These are phyloP conservation scores for Chlorocebus sabaeus DNA, from an alignment of 2,113 vertebrate genomes.

Conservation along the genomic window DNA sequence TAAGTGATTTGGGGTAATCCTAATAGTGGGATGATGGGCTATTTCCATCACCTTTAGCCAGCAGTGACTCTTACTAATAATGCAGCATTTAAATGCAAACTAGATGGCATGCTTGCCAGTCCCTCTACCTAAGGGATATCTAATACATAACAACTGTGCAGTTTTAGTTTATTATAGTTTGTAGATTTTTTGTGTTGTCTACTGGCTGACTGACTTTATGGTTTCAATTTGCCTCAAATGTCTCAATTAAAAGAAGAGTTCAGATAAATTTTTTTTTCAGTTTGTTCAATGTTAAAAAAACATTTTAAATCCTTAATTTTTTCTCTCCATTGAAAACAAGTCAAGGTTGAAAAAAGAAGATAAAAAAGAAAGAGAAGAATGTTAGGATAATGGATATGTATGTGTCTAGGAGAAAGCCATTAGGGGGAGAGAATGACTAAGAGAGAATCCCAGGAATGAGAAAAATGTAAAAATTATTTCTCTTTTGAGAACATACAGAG, in stretches of 20 bases:
- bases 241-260: slow-evolving; percentile 27
- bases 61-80: background rate
- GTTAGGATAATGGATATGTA: background rate
- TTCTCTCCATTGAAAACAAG: background rate
- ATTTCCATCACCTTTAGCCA: background rate
- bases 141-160: background rate
- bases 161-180: slow-evolving; percentile 20
- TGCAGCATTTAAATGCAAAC: background rate
- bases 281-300: background rate
- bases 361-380: background rate
- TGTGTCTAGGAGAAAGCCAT: background rate
- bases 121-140: background rate
- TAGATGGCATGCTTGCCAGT: background rate
- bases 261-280: background rate
- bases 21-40: background rate
- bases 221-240: background rate
- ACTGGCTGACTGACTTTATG: background rate
- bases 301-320: background rate
- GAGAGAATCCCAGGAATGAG: slow-evolving; percentile 59
- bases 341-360: background rate
- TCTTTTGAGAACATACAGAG: slow-evolving; percentile 43
- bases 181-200: background rate
- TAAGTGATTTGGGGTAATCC: background rate
- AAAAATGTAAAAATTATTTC: slow-evolving; percentile 62
- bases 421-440: background rate